These are phyloP conservation scores for Amblyopsis rosae DNA, from an alignment of 2,113 vertebrate species.

Conservation along the genomic window DNA sequence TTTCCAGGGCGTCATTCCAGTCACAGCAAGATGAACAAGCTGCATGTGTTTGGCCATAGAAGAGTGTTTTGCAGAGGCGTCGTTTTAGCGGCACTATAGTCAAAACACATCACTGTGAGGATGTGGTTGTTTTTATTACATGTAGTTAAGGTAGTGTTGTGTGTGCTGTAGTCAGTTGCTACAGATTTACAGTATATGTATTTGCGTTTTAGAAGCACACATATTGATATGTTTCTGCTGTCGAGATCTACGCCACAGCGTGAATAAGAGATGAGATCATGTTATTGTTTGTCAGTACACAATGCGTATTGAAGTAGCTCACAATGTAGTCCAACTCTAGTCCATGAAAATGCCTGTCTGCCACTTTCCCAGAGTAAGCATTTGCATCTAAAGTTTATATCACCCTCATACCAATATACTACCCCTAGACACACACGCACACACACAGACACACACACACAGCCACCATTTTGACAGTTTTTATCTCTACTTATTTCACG, in stretches of 20 bases:
- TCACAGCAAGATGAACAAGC: conserved; percentile 10
- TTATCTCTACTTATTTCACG: conserved; percentile 26
- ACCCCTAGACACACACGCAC: not conserved
- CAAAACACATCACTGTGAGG: conserved; percentile 37
- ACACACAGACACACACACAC: conserved; percentile 11
- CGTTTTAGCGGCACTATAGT: conserved; percentile 5
- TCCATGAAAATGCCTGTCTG: conserved; percentile 33
- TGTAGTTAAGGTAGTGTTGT: conserved; percentile 21
- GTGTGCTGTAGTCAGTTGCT: conserved; percentile 20
- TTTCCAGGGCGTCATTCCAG: conserved; percentile 21
- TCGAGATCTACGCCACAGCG: conserved; percentile 25
- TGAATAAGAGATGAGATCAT: conserved; percentile 56
- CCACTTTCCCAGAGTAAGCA: conserved; percentile 23
- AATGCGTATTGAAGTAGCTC: conserved; percentile 21
- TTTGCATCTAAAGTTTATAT: conserved; percentile 20
- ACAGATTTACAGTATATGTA: conserved; percentile 26
- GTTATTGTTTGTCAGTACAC: conserved; percentile 33
- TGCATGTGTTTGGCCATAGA: conserved; percentile 3
- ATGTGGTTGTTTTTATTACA: not conserved
- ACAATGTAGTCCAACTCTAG: conserved; percentile 10
- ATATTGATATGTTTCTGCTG: conserved; percentile 19
- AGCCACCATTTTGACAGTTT: conserved; percentile 10
- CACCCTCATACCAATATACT: not conserved
- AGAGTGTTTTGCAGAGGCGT: conserved; percentile 19
- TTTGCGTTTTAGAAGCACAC: conserved; percentile 6